Base-by-base conservation (phyloP, 1,140 invertebrate species). In the Ephestia elutella region DNA sequence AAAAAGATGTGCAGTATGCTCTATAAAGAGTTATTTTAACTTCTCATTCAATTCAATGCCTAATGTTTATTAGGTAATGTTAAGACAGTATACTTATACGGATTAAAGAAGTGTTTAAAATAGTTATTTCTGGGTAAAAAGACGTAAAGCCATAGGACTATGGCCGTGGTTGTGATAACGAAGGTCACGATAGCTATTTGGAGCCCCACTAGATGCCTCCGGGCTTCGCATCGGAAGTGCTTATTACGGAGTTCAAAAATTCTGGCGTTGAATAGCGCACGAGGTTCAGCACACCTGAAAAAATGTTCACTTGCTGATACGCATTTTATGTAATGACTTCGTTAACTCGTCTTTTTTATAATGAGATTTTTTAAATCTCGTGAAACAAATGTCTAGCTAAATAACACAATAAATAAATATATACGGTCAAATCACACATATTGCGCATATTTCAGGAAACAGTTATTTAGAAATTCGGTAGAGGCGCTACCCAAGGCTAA, bases 211-310 rank as follows among this genome's bases (percentile, higher is more conserved):
- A 66, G 56, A 3, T 54, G 63, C 21, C 61, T 63, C 0, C 59
- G 53, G 0, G 35, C 20, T 0, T 50, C 17, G 51, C 82, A 86
- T 0, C 30, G 57, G 54, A 87, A 79, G 63, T 80, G 75, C 32
- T 75, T 78, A n/a, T 68, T 54, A 0, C 78, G 68, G 13, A 87
- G 56, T 0, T 84, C 79, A 58, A 83, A 84, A 61, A 87, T 66
- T 18, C 73, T 65, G 8, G 71, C 73, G 68, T 85, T 84, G 66
- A 65, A 75, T 0, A 85, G 49, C 0, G 64, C 44, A 28, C 63
- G 64, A 44, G 87, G 87, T 9, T 68, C 72, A 49, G 57, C 72
- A 38, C 87, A 89, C 66, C 87, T 89, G 80, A 48, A 78, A 85
- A 63, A 50, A 13, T 38, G n/a, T n/a, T n/a, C n/a, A n/a, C n/a